Base-by-base conservation (phyloP, 2,888 invertebrate species). In the Drosophila niveifrons region DNA sequence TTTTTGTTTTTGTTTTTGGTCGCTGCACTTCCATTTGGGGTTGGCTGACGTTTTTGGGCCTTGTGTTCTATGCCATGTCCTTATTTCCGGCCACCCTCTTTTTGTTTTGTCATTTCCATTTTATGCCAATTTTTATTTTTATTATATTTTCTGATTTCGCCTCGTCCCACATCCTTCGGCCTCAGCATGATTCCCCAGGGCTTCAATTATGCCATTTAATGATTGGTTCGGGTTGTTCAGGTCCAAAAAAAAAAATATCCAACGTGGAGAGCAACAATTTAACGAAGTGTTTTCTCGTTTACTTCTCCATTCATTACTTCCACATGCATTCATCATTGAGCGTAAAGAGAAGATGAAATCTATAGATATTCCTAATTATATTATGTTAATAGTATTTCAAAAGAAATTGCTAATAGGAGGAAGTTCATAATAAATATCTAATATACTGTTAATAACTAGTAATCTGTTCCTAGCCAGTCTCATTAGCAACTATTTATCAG, bases 141-240 rank as follows among this genome's bases (percentile, higher is more conserved):
- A 83, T 84, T 83, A 78, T 82, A 75, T 83, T 74, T 74, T 50
- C 48, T 64, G 82, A 76, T 76, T 75, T 70, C 52, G 58, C 3
- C 67, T 61, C 17, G 11, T 41, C 58, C 52, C 23, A 31, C 11
- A 9, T n/a, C 17, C 31, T 44, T 15, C 10, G 1, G 10, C 63
- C 56, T 63, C 56, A 55, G 53, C 47, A 36, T 47, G 62, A 82
- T 75, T 84, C 83, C 85, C 85, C 70, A 28, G 83, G 72, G 83
- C 82, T 72, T 68, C 83, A 85, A 86, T 84, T 84, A 86, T 86
- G 86, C 78, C 74, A 75, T 80, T 80, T 84, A 83, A 83, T 83
- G 83, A 83, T 84, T 87, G 83, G 82, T 80, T 83, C 77, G 62
- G 65, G 18, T 57, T 36, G 51, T 23, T 59, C 15, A 13, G 18